Percentiles rank a stretch among this genome's conserved stretches.
These are phyloP conservation scores for Parasteatoda tepidariorum DNA, from an alignment of 1,140 invertebrate species.

Conservation along the genomic window DNA sequence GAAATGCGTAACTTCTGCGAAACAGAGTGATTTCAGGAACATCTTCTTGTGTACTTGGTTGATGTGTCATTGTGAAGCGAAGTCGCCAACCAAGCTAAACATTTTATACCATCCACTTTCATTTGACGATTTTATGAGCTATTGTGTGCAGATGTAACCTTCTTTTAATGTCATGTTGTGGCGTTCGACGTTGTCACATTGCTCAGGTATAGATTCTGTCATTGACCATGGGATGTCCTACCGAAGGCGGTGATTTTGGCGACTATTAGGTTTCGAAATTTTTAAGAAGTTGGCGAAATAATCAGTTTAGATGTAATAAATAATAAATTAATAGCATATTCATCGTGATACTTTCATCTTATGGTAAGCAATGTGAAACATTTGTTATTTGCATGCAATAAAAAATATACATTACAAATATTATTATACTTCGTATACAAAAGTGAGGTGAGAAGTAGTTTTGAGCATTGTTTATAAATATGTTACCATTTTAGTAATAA, in stretches of 20 bases:
- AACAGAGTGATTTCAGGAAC: slow-evolving; percentile 21
- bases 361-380: too few relatives aligned
- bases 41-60: neutral
- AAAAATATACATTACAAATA: too few relatives aligned
- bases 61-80: neutral
- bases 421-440: too few relatives aligned
- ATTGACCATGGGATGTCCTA: slow-evolving; percentile 26
- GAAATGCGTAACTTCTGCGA: slow-evolving; percentile 13
- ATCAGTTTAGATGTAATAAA: too few relatives aligned
- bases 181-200: too few relatives aligned
- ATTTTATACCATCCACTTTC: slow-evolving; percentile 3
- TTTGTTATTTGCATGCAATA: too few relatives aligned
- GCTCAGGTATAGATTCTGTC: neutral
- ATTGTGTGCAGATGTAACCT: slow-evolving; percentile 48
- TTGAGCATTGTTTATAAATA: too few relatives aligned
- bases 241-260: neutral
- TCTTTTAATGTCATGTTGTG: neutral
- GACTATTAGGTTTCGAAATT: neutral
- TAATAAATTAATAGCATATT: too few relatives aligned
- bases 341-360: too few relatives aligned
- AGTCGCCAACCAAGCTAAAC: neutral
- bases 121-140: neutral
- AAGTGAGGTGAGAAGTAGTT: too few relatives aligned
- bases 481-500: too few relatives aligned
- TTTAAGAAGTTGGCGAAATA: too few relatives aligned